Percentiles rank a stretch among this genome's conserved stretches.
Conservation (phyloP, 1,140 invertebrate species). For the Drosophila eugracilis region DNA sequence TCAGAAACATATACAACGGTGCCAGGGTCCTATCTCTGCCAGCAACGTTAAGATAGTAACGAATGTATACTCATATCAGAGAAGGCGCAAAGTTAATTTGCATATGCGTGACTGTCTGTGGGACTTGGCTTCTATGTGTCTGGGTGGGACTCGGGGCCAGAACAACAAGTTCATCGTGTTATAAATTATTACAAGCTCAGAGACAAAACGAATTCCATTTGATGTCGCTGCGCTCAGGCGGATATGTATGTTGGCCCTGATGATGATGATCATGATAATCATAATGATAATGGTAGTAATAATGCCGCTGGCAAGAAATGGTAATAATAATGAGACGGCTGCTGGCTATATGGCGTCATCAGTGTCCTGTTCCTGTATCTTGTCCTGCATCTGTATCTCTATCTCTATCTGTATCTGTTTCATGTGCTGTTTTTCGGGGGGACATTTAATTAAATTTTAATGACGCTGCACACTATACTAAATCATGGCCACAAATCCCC, state of each 20-base stretch:
- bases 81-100: constrained; percentile 45
- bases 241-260: constrained; percentile 16
- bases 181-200: constrained; percentile 67
- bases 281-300: constrained; percentile 21
- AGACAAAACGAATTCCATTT: constrained; percentile 60
- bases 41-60: constrained; percentile 1
- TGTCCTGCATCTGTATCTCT: neutral
- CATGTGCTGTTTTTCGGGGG: constrained; percentile 32
- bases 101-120: constrained; percentile 15
- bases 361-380: constrained; percentile 23
- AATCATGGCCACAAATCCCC: constrained; percentile 72
- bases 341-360: constrained; percentile 19
- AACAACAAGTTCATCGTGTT: constrained; percentile 64
- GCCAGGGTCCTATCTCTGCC: too few species aligned
- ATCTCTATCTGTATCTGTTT: neutral
- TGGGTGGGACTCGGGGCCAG: neutral
- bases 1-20: neutral
- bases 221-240: constrained; percentile 26
- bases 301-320: neutral
- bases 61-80: neutral
- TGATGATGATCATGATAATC: too few species aligned
- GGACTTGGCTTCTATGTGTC: constrained; percentile 1
- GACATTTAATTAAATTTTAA: constrained; percentile 79
- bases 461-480: constrained; percentile 67
- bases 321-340: constrained; percentile 9